These are phyloP conservation scores for Patella depressa DNA, from an alignment of 2,888 invertebrate species.

Conservation along the genomic window DNA sequence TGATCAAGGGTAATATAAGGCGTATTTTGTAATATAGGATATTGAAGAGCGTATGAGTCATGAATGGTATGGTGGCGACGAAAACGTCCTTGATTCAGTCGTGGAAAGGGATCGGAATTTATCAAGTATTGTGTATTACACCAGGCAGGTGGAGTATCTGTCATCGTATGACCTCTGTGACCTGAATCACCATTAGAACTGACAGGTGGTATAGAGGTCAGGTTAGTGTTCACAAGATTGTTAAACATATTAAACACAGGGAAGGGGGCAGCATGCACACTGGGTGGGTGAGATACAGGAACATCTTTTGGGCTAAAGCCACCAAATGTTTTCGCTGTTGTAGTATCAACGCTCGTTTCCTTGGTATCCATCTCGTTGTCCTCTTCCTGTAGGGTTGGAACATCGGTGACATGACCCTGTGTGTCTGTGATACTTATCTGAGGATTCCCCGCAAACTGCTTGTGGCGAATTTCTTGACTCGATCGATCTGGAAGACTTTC, in stretches of 20 bases:
- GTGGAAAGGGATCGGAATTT: conserved; percentile 21
- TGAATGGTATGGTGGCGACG: conserved; percentile 31
- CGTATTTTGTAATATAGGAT: conserved; percentile 18
- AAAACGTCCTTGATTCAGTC: conserved; percentile 21
- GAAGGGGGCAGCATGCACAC: conserved; percentile 13
- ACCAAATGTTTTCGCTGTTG: neutral
- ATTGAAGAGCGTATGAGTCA: conserved; percentile 24
- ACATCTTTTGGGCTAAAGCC: neutral
- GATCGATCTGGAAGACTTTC: conserved; percentile 21
- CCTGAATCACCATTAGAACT: neutral
- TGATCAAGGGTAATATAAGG: conserved; percentile 6
- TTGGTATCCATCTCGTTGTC: conserved; percentile 22
- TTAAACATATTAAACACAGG: conserved; percentile 22
- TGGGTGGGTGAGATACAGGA: neutral
- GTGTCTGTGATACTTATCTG: conserved; percentile 95
- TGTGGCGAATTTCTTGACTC: conserved; percentile 33
- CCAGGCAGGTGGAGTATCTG: conserved; percentile 11
- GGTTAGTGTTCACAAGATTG: conserved; percentile 50
- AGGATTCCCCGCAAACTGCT: conserved; percentile 75
- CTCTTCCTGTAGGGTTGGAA: conserved; percentile 39
- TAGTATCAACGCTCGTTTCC: neutral
- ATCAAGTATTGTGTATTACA: conserved; percentile 24
- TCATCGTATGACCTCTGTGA: neutral
- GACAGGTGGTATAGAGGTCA: conserved; percentile 50
- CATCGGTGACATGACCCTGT: conserved; percentile 76